These are phyloP conservation scores for Antechinus flavipes DNA, from an alignment of 2,113 vertebrate species.

Conservation along the genomic window DNA sequence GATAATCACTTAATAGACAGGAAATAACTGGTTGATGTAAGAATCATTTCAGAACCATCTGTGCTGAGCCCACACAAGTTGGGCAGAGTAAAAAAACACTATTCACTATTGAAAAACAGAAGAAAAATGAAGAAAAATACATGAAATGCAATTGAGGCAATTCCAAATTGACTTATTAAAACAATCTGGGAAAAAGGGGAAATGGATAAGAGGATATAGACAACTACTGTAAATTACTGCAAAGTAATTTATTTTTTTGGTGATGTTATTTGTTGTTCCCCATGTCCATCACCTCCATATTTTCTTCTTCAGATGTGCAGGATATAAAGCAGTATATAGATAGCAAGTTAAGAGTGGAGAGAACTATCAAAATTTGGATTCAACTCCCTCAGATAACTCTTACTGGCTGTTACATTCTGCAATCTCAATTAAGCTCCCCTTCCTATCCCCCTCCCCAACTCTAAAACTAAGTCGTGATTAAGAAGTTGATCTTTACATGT, in stretches of 20 bases:
- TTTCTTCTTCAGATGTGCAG: background rate
- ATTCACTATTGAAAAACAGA: background rate
- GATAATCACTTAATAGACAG: background rate
- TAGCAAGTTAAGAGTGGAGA: background rate
- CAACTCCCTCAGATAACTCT: background rate
- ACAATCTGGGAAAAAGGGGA: background rate
- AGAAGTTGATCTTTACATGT: background rate
- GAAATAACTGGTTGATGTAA: background rate
- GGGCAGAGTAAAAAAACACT: background rate
- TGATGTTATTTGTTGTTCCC: background rate
- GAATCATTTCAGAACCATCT: background rate
- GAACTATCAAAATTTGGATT: background rate
- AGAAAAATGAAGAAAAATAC: no score
- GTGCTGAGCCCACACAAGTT: background rate
- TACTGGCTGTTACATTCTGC: background rate
- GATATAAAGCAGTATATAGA: background rate
- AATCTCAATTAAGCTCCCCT: background rate
- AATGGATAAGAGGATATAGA: background rate
- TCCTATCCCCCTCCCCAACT: background rate
- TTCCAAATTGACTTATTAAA: background rate
- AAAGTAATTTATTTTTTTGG: background rate
- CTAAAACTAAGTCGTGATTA: background rate
- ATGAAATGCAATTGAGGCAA: background rate
- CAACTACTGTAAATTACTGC: background rate
- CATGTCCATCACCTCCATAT: background rate